These are phyloP conservation scores for Graptemys geographica DNA, from an alignment of 2,797 vertebrate genomes.

Conservation along the genomic window DNA sequence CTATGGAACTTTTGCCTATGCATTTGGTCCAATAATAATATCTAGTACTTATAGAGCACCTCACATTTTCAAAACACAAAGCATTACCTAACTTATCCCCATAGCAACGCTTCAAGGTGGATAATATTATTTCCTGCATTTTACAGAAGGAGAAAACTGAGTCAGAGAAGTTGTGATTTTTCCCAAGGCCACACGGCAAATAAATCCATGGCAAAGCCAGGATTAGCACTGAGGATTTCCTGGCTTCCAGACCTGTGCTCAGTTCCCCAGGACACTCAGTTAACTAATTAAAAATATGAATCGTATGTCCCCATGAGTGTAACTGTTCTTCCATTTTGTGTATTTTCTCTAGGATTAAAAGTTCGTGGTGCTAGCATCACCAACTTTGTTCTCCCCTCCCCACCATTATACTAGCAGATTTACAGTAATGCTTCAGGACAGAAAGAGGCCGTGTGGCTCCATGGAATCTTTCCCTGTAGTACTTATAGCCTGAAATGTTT, in stretches of 20 bases:
- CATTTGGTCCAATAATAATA: neutral
- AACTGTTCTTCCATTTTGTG: neutral
- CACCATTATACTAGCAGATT: neutral
- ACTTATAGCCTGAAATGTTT: neutral
- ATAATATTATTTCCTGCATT: neutral
- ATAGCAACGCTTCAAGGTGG: neutral
- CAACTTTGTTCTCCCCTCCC: neutral
- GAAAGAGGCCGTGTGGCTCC: constrained; percentile 33
- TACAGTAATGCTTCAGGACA: constrained; percentile 39
- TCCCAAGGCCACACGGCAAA: neutral
- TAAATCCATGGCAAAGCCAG: neutral
- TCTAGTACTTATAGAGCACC: rapidly evolving
- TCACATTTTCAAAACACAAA: neutral
- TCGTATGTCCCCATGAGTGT: neutral
- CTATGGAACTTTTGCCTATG: neutral
- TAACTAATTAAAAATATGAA: neutral
- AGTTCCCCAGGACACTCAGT: neutral
- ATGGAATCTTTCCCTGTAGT: neutral
- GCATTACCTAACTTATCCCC: neutral
- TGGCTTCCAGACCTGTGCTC: neutral
- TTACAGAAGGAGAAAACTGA: neutral
- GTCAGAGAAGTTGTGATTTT: neutral
- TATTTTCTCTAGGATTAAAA: neutral
- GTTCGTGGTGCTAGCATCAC: neutral
- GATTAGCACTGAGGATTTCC: neutral